Conservation (phyloP, 2,888 invertebrate genomes). For the Papilio protenor region DNA sequence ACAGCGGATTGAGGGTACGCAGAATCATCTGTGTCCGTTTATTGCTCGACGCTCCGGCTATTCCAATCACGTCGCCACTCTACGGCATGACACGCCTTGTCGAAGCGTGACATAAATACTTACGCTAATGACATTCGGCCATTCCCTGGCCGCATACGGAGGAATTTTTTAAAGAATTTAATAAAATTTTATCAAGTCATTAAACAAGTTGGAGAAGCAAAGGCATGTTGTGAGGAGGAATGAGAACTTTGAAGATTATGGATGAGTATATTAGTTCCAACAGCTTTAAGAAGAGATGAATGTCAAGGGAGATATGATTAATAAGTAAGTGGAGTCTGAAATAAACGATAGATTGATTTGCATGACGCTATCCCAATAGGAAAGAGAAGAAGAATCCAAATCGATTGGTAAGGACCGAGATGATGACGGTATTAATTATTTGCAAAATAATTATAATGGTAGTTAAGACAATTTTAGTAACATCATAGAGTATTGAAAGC, state of each 20-base stretch:
- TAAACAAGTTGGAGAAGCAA: neutral
- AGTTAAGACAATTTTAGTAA: neutral
- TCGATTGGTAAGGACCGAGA: neutral
- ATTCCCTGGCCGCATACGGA: conserved; percentile 48
- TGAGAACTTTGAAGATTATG: no score
- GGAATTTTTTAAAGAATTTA: conserved; percentile 21
- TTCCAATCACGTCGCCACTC: conserved; percentile 47
- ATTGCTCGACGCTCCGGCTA: conserved; percentile 33
- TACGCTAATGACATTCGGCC: conserved; percentile 79
- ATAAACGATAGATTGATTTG: neutral
- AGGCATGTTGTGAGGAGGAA: no score
- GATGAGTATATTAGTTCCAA: no score
- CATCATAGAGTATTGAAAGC: neutral
- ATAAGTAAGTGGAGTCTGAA: neutral
- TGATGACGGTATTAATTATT: neutral
- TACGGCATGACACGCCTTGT: conserved; percentile 65
- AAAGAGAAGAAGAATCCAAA: neutral
- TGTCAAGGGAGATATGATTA: no score
- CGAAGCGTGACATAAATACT: conserved; percentile 68
- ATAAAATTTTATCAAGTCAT: neutral
- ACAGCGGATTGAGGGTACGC: conserved; percentile 16
- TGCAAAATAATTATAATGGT: neutral
- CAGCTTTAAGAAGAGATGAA: no score
- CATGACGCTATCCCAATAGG: neutral
- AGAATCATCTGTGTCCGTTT: conserved; percentile 41